These are phyloP conservation scores for Ailuropoda melanoleuca DNA, from an alignment of 2,113 vertebrate genomes.

Conservation along the genomic window DNA sequence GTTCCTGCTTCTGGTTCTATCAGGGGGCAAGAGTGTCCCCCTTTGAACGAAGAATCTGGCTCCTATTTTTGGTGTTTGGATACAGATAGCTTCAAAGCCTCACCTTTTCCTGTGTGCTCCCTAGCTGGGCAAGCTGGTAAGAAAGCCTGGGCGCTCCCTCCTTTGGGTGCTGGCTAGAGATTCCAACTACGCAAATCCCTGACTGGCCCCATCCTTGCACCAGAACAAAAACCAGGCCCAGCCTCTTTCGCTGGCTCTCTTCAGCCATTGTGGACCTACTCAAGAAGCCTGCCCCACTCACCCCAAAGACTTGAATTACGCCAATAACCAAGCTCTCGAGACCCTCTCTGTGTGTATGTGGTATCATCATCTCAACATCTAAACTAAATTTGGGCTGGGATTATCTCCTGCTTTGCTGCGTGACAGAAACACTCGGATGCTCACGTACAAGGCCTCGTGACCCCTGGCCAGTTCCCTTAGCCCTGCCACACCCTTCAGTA, in stretches of 20 bases:
- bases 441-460: neutral
- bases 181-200: neutral
- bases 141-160: neutral
- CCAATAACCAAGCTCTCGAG: neutral
- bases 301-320: neutral
- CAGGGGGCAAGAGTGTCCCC: neutral
- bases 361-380: neutral
- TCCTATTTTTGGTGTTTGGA: neutral
- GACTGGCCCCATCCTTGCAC: neutral
- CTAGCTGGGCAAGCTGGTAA: neutral
- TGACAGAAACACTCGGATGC: neutral
- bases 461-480: too few relatives aligned
- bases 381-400: neutral
- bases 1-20: neutral
- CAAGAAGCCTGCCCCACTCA: neutral
- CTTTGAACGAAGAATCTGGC: neutral
- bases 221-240: neutral
- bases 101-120: too few relatives aligned
- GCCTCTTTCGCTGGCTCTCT: neutral
- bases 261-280: neutral
- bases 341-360: neutral
- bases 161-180: neutral
- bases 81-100: neutral
- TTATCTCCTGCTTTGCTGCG: neutral
- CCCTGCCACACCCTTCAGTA: neutral